Base-by-base conservation (phyloP, 1,140 invertebrate genomes). In the Pseudomyrmex flavicornis region DNA sequence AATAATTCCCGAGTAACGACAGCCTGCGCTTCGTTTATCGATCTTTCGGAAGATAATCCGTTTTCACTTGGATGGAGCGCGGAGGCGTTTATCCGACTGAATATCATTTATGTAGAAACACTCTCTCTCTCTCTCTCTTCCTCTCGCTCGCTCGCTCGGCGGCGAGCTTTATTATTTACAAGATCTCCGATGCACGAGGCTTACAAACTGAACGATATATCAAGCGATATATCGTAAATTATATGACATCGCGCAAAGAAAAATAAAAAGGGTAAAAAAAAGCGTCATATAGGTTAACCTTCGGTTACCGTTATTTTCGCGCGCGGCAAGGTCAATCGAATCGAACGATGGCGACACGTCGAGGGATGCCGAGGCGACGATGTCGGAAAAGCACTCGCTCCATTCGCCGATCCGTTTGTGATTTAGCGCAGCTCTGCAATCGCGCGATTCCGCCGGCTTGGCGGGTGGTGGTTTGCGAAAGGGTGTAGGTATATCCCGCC, bases 371-470 rank as follows among this genome's bases (percentile, higher is more conserved):
- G 35, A 35, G 48, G 59, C 44, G 50, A 13, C 59, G 65, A 52
- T 58, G 66, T 65, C 17, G 69, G 87, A 76, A 85, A 88, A 84
- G 69, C 79, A 46, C 72, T 62, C 13, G 70, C 44, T 35, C 35
- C 54, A 54, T 66, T 86, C 54, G 80, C 20, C 66, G 76, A 82
- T 70, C 65, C 80, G 88, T 86, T 90, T 88, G 89, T 86, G 88
- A 90, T 90, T 90, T 90, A 88, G 88, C 88, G 79, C 85, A 74
- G 86, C 80, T 7, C 35, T 83, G 79, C 82, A 68, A 83, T 58
- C 83, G 88, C 86, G 70, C 77, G 79, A 89, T 85, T 83, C 85
- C 52, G 35, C 72, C 56, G 58, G 66, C 48, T 85, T 44, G 54
- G 73, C 65, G 76, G 65, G 20, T 12, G 54, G 76, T n/a, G 76